These are phyloP conservation scores for Eupithecia tripunctaria DNA, from an alignment of 2,888 invertebrate genomes.

Conservation along the genomic window DNA sequence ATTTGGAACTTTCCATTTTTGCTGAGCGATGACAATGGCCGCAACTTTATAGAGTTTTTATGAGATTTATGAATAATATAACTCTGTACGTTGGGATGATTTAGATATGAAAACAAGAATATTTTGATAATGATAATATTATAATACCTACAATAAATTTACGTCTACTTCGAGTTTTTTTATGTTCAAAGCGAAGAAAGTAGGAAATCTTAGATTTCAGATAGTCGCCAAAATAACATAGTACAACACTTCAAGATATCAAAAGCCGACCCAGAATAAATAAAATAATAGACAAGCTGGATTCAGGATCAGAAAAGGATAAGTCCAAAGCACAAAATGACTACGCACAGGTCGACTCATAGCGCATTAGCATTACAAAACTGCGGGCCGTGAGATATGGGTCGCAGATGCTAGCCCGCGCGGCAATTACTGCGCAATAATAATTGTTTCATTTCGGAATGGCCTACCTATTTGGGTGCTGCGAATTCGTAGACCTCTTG, in stretches of 20 bases:
- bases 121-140: not conserved
- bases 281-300: not conserved
- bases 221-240: no score
- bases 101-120: not conserved
- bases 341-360: slow-evolving; percentile 54
- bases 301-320: slow-evolving; percentile 4
- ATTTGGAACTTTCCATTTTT: slow-evolving; percentile 71
- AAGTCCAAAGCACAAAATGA: slow-evolving; percentile 60
- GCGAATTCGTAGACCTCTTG: slow-evolving; percentile 27
- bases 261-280: not conserved
- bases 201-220: not conserved
- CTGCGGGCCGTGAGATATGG: slow-evolving; percentile 79
- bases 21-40: slow-evolving; percentile 35
- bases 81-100: not conserved
- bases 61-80: not conserved
- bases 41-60: not conserved
- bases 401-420: slow-evolving; percentile 75
- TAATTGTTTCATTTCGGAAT: slow-evolving; percentile 76
- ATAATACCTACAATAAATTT: not conserved
- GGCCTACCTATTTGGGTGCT: slow-evolving; percentile 35
- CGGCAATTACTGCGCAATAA: slow-evolving; percentile 76
- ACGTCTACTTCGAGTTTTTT: not conserved
- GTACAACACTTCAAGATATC: not conserved
- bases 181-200: not conserved
- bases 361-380: slow-evolving; percentile 74